Percentiles rank a stretch among this genome's conserved stretches.
Conservation (phyloP, 1,140 invertebrate species). For the Tenebrio molitor region DNA sequence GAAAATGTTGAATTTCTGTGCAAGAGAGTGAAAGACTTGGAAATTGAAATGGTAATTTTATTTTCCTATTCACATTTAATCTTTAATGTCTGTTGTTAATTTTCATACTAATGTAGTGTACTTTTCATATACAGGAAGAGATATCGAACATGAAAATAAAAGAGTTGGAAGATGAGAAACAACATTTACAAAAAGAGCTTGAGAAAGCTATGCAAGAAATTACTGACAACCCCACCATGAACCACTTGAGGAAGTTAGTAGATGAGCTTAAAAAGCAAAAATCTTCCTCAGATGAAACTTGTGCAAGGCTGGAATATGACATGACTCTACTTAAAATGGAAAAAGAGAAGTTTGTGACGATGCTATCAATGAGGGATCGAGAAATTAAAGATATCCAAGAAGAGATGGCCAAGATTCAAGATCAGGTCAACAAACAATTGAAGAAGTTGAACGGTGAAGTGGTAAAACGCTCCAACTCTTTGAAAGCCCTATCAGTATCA, state of each 20-base stretch:
- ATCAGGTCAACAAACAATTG: constrained; percentile 62
- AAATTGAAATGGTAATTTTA: constrained; percentile 48
- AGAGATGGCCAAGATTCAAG: constrained; percentile 64
- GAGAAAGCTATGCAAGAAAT: constrained; percentile 25
- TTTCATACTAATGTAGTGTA: too few relatives aligned
- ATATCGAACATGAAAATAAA: constrained; percentile 42
- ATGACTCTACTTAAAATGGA: constrained; percentile 60
- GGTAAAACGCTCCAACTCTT: background rate
- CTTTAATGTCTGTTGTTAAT: too few relatives aligned
- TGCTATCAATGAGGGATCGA: constrained; percentile 59
- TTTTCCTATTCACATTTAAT: too few relatives aligned
- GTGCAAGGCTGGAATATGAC: constrained; percentile 57
- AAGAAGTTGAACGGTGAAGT: constrained; percentile 58
- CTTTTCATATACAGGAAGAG: constrained; percentile 52
- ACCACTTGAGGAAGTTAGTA: constrained; percentile 41
- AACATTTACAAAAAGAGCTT: constrained; percentile 35
- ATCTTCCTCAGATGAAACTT: constrained; percentile 54
- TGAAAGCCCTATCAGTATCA: background rate
- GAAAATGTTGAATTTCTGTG: constrained; percentile 57
- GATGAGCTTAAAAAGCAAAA: constrained; percentile 59
- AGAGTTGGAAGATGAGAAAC: constrained; percentile 54
- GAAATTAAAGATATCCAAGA: constrained; percentile 63
- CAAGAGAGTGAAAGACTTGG: constrained; percentile 58
- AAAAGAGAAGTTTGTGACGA: constrained; percentile 62
- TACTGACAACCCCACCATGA: constrained; percentile 24